phyloP scores from a whole-genome alignment of 2,797 vertebrate genomes.

The Streptopelia turtur region DNA sequence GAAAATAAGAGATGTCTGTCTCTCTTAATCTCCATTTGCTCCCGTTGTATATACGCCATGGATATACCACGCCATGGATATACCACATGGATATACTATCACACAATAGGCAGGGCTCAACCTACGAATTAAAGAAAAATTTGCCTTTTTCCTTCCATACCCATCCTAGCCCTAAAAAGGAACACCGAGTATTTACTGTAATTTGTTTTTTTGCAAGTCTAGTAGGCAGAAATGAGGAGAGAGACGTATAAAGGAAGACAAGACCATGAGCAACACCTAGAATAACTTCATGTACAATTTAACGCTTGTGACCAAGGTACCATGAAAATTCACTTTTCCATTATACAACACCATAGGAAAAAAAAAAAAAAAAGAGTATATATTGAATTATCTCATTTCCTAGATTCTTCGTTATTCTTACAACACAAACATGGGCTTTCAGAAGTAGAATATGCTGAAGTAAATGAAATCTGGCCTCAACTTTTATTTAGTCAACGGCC shows the following conservation, averaged over 20 bases:
- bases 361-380: slow-evolving; percentile 19
- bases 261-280: background rate
- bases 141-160: background rate
- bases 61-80: too few species aligned
- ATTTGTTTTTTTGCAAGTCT: background rate
- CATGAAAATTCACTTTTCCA: slow-evolving; percentile 1
- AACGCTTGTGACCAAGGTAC: background rate
- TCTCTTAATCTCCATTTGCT: background rate
- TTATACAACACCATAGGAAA: background rate
- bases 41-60: rapidly evolving
- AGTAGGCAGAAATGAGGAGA: background rate
- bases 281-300: background rate
- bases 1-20: background rate
- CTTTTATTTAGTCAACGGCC: background rate
- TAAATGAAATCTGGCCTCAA: background rate
- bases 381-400: background rate
- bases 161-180: background rate
- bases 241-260: background rate
- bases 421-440: background rate
- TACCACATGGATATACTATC: too few species aligned
- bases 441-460: background rate
- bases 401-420: background rate
- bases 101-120: rapidly evolving
- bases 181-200: background rate
- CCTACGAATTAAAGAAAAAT: too few species aligned